A percentile compares a stretch with the other conserved stretches of the same genome.
Evolutionary conservation across 2,113 vertebrate species (phyloP).

Genomic region (Dromas ardeola): DNA sequence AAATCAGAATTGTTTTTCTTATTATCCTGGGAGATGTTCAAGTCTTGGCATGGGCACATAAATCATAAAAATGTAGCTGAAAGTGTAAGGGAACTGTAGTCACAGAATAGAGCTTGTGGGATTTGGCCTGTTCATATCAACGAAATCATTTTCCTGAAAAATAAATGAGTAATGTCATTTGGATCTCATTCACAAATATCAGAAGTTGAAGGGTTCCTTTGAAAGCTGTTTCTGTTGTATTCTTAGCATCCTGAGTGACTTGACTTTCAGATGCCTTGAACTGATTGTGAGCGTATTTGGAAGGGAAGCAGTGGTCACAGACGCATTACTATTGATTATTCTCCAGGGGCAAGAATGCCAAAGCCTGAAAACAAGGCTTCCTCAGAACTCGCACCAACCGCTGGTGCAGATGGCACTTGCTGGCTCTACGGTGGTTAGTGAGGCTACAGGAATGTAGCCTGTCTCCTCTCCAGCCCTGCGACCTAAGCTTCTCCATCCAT

Average conservation of each 20-base stretch:
- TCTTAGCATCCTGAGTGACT: slow-evolving; percentile 23
- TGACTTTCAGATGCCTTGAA: slow-evolving; percentile 28
- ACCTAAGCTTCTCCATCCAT: neutral
- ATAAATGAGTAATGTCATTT: slow-evolving; percentile 63
- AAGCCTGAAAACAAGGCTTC: neutral
- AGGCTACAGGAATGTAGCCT: neutral
- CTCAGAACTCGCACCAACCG: neutral
- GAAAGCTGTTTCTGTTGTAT: slow-evolving; percentile 36
- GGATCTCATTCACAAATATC: slow-evolving; percentile 54
- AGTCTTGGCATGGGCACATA: slow-evolving; percentile 4
- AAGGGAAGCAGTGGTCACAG: neutral
- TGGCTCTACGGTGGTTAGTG: neutral
- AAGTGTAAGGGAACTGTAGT: neutral
- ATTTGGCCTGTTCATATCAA: slow-evolving; percentile 40
- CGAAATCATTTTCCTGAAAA: slow-evolving; percentile 51
- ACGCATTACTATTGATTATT: slow-evolving; percentile 35
- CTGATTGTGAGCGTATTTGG: slow-evolving; percentile 22
- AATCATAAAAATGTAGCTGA: slow-evolving; percentile 6
- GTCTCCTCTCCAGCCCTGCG: neutral
- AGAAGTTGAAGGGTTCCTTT: slow-evolving; percentile 38
- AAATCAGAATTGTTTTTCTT: slow-evolving; percentile 27
- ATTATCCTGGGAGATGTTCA: slow-evolving; percentile 35
- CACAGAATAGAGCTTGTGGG: neutral
- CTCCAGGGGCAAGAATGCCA: neutral
- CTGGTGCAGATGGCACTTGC: neutral